phyloP scores from a whole-genome alignment of 2,797 vertebrate species.

The Chelmon rostratus region DNA sequence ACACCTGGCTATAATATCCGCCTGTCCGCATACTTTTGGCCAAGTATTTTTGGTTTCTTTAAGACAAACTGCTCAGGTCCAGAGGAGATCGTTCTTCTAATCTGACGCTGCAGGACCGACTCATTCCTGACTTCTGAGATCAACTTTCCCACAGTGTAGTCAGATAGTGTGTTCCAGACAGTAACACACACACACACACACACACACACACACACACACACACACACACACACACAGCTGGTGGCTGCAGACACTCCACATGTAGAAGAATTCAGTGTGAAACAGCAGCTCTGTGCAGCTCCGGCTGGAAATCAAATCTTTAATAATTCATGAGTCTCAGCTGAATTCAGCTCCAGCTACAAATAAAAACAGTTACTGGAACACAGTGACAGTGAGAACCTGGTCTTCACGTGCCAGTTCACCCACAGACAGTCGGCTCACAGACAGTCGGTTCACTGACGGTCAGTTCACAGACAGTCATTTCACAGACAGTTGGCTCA shows the following conservation, averaged over 20 bases:
- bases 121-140: conserved; percentile 1
- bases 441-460: no score
- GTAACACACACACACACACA: neutral
- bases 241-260: neutral
- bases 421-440: no score
- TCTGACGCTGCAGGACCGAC: neutral
- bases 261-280: neutral
- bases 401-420: no score
- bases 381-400: no score
- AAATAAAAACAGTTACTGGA: neutral
- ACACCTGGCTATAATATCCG: neutral
- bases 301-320: conserved; percentile 2
- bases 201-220: conserved; percentile 6
- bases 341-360: neutral
- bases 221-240: conserved; percentile 11
- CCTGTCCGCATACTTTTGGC: no score
- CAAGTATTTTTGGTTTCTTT: neutral
- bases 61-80: neutral
- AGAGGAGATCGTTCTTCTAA: neutral
- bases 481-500: no score
- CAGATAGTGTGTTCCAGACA: neutral
- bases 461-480: no score
- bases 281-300: neutral
- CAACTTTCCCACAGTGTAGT: neutral
- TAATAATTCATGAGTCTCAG: neutral